Evolutionary conservation across 1,140 invertebrate genomes (phyloP), one percentile per base, ranked within the genome.

Genomic region (Pseudoatta argentina): DNA sequence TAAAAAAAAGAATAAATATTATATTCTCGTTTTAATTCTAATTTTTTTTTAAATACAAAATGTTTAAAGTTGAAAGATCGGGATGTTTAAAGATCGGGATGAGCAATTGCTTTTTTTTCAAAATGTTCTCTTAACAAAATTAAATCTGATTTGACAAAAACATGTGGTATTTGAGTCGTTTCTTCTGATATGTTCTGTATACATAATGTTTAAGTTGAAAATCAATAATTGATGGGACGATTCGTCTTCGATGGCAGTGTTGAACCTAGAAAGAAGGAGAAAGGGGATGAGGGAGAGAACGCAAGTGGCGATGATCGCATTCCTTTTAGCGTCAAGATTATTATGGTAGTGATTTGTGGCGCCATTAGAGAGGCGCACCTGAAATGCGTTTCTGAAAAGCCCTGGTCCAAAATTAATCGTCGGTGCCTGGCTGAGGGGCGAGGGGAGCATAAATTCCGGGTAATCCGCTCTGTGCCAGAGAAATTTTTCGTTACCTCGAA

Each of bases 381-480:
- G 30, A 83, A 83, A 82, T 82, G 79, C 79, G 67, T 82, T 82
- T 61, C 69, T 63, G 79, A 83, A 83, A 83, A 83, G 79, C 79
- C 12, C 44, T 30, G 39, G 55, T 24, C 18, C 55, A 44, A 83
- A 75, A 83, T 83, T 83, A 83, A 83, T 83, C 39, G 69, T 44
- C 55, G 30, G 39, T 27, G 48, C 24, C 39, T 10, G 57, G 69
- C 14, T 18, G 69, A 51, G 7, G 21, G 55, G 55, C 72, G 30
- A 48, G 16, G 30, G 57, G 39, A 39, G 39, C 69, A 83, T 83
- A 83, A 83, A 83, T 83, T 83, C 14, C n/a, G 69, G 18, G 14
- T 30, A 30, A 61, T 71, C 53, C 39, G 18, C 12, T 61, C 18
- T 21, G 55, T 21, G 44, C 69, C 27, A 57, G 69, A 51, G 69